Percentiles rank a stretch among this genome's conserved stretches.
phyloP scores from a whole-genome alignment of 2,797 vertebrate genomes.

The Fratercula arctica region DNA sequence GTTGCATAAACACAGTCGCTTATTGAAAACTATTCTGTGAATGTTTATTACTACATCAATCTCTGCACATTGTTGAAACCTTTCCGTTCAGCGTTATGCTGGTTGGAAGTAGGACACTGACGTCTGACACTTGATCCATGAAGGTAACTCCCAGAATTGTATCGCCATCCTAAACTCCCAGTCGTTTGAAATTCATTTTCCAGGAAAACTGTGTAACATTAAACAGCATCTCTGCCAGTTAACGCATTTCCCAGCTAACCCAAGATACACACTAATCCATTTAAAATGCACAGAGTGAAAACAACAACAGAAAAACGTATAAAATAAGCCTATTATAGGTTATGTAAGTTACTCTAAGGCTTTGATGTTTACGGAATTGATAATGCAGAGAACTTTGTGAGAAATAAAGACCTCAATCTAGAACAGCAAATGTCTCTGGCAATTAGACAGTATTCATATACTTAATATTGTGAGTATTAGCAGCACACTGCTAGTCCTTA shows the following conservation, averaged over 20 bases:
- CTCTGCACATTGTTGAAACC: background rate
- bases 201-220: background rate
- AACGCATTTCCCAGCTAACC: background rate
- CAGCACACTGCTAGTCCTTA: background rate
- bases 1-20: background rate
- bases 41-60: background rate
- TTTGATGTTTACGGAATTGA: background rate
- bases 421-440: background rate
- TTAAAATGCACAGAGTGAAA: background rate
- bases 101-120: background rate
- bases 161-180: background rate
- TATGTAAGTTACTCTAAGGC: slow-evolving; percentile 5
- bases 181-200: background rate
- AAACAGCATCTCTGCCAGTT: background rate
- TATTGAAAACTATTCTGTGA: background rate
- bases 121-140: background rate
- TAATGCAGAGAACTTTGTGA: background rate
- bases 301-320: background rate
- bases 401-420: background rate
- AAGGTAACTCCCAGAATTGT: background rate
- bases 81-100: background rate
- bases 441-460: background rate
- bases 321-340: background rate
- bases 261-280: background rate
- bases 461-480: background rate